These are phyloP conservation scores for Ispidina picta DNA, from an alignment of 2,797 vertebrate genomes.

Conservation along the genomic window DNA sequence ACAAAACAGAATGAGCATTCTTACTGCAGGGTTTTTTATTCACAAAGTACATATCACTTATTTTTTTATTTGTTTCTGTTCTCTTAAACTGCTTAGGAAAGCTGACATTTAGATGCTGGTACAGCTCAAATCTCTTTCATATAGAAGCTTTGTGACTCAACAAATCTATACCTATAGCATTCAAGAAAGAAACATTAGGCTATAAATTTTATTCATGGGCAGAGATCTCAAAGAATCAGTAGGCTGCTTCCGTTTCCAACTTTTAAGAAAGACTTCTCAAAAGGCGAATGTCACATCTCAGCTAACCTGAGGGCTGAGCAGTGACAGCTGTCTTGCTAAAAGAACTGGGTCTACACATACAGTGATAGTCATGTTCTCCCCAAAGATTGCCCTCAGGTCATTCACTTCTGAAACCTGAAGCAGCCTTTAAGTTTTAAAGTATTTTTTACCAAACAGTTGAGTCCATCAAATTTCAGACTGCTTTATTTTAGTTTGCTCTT, in stretches of 20 bases:
- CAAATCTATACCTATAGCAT: not conserved
- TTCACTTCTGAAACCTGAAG: not conserved
- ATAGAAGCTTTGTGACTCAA: not conserved
- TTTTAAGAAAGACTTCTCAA: not conserved
- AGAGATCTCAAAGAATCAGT: not conserved
- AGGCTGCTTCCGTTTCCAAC: not conserved
- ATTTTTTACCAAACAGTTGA: not conserved
- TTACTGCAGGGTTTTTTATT: not conserved
- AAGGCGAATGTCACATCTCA: not conserved
- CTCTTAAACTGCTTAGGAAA: not conserved
- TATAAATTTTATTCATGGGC: not conserved
- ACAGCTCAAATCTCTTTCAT: not conserved
- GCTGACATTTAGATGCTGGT: not conserved
- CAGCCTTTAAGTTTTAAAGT: not conserved
- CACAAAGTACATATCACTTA: not conserved
- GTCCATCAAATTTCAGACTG: not conserved
- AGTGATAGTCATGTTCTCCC: not conserved
- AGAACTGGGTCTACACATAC: not conserved
- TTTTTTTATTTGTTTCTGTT: not conserved
- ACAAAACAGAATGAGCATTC: not conserved
- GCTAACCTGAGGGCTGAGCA: not conserved
- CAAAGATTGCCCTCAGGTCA: not conserved
- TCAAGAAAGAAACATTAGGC: not conserved
- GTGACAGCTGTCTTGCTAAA: not conserved
- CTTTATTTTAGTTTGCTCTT: not conserved